A percentile compares a stretch with the other conserved stretches of the same genome.
phyloP scores from a whole-genome alignment of 2,888 invertebrate genomes.

The Axea sp. region DNA sequence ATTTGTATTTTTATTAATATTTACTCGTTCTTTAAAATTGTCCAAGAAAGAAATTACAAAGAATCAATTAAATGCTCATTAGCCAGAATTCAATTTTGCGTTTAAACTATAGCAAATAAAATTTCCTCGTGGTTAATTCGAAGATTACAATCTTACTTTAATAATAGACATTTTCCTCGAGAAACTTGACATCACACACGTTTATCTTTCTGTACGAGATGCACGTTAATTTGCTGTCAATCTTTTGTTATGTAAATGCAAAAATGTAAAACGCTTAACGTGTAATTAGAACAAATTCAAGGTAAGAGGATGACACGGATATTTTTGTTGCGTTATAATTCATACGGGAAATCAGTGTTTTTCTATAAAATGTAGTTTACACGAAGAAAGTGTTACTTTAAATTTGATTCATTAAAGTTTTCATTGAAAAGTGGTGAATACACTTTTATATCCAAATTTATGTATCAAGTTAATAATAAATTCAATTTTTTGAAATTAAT shows the following conservation, averaged over 20 bases:
- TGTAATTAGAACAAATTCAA: constrained; percentile 28
- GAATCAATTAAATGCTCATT: no score
- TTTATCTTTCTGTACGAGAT: neutral
- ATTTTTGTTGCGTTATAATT: neutral
- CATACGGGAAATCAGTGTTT: neutral
- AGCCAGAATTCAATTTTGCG: no score
- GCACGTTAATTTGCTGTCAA: constrained; percentile 13
- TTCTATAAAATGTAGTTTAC: no score
- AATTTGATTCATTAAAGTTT: no score
- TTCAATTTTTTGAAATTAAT: no score
- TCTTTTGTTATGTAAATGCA: constrained; percentile 21
- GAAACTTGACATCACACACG: neutral
- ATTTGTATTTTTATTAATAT: no score
- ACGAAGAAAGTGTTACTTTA: no score
- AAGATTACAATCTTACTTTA: constrained; percentile 1
- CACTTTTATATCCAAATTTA: no score
- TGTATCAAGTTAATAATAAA: no score
- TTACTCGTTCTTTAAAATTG: no score
- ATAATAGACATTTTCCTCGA: constrained; percentile 1
- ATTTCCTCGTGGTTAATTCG: constrained; percentile 3
- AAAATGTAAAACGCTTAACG: constrained; percentile 6
- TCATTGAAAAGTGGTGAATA: no score
- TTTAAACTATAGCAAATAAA: neutral
- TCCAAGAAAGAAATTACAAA: no score
- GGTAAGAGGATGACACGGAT: constrained; percentile 14